Evolutionary conservation across 2,113 vertebrate species (phyloP).

Genomic region (Zosterops pallidus): DNA sequence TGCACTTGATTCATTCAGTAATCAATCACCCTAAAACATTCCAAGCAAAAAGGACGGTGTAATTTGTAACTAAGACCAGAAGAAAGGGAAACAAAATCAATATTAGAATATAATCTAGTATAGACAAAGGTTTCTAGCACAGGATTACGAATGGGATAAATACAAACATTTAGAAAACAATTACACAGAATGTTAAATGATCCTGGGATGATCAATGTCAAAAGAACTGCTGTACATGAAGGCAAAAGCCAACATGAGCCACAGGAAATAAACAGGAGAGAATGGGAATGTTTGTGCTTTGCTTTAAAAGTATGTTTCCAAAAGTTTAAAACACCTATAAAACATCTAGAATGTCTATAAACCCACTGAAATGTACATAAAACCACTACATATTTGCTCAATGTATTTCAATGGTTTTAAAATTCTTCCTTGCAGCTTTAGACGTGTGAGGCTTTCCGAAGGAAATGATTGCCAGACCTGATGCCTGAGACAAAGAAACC

Average conservation of each 20-base stretch:
- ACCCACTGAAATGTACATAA: not conserved
- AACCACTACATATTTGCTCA: not conserved
- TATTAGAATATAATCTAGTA: constrained; percentile 42
- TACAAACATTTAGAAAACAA: constrained; percentile 1
- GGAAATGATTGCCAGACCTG: not conserved
- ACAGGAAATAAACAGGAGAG: not conserved
- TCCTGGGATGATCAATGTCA: not conserved
- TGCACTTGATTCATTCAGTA: not conserved
- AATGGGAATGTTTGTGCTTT: not conserved
- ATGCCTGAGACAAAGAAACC: not conserved
- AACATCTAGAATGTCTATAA: not conserved
- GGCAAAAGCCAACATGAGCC: not conserved
- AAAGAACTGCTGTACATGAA: not conserved
- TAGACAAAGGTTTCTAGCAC: not conserved
- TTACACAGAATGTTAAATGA: not conserved
- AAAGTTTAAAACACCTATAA: not conserved
- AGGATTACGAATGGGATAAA: constrained; percentile 24
- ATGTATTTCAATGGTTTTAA: not conserved
- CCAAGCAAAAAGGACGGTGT: not conserved
- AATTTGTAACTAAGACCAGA: constrained; percentile 46
- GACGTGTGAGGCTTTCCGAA: not conserved
- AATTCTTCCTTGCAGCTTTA: not conserved
- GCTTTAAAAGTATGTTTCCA: not conserved
- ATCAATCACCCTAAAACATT: constrained; percentile 53
- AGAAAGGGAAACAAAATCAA: constrained; percentile 48